These are phyloP conservation scores for Cheilinus undulatus DNA, from an alignment of 2,113 vertebrate genomes.

Conservation along the genomic window DNA sequence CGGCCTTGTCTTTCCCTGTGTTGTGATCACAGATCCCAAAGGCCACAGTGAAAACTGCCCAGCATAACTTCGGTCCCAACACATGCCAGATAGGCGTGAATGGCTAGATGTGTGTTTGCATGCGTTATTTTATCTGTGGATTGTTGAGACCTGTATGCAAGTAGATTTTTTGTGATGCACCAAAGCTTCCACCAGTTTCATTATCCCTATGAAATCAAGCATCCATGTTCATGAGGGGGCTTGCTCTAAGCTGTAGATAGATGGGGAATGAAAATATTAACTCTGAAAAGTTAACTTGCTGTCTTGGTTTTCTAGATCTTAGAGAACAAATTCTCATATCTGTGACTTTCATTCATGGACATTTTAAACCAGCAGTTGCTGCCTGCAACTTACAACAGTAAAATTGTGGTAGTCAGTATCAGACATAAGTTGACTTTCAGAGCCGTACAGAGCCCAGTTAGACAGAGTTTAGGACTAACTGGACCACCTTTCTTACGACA, in stretches of 20 bases:
- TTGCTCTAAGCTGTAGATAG: constrained; percentile 33
- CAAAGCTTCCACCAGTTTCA: constrained; percentile 55
- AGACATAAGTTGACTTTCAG: too few species aligned
- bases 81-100: constrained; percentile 61
- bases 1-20: constrained; percentile 51
- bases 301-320: constrained; percentile 19
- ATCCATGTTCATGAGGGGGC: constrained; percentile 73
- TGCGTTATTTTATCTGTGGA: constrained; percentile 30
- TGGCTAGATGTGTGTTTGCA: constrained; percentile 57
- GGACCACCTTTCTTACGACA: too few species aligned
- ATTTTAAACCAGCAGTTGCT: too few species aligned
- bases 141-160: constrained; percentile 41
- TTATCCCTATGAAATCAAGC: constrained; percentile 73
- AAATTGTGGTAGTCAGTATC: too few species aligned
- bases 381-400: too few species aligned
- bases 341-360: too few species aligned
- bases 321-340: too few species aligned
- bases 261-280: constrained; percentile 33
- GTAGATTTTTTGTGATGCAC: constrained; percentile 36
- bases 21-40: constrained; percentile 73
- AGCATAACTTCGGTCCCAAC: constrained; percentile 59
- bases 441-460: too few species aligned
- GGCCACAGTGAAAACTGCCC: constrained; percentile 67
- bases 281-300: constrained; percentile 30
- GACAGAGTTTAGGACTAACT: too few species aligned